phyloP scores from a whole-genome alignment of 2,113 vertebrate species.

The Pseudolaguvia tuberculata region DNA sequence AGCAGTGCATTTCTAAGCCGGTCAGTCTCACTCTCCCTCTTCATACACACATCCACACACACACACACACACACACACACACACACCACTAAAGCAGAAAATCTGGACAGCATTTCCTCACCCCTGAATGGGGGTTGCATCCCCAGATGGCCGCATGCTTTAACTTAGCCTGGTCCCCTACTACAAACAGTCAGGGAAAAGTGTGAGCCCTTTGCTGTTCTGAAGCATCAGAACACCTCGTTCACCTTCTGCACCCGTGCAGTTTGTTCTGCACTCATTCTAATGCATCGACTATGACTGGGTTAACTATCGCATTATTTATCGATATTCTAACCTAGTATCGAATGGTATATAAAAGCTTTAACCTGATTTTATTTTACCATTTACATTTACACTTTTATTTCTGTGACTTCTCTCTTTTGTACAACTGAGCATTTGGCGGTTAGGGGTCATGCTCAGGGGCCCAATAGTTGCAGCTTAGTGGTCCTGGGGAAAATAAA shows the following conservation, averaged over 20 bases:
- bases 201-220: neutral
- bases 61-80: conserved; percentile 1
- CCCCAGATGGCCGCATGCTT: neutral
- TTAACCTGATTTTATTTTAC: too few relatives aligned
- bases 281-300: neutral
- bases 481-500: too few relatives aligned
- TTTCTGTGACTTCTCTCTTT: too few relatives aligned
- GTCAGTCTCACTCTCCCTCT: neutral
- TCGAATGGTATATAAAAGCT: too few relatives aligned
- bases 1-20: conserved; percentile 19
- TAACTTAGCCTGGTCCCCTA: conserved; percentile 5
- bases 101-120: conserved; percentile 28
- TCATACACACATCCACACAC: too few relatives aligned
- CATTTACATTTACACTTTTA: too few relatives aligned
- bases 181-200: neutral
- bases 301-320: too few relatives aligned
- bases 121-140: neutral
- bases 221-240: neutral
- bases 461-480: too few relatives aligned
- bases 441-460: too few relatives aligned
- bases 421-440: too few relatives aligned
- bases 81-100: conserved; percentile 4
- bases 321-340: too few relatives aligned
- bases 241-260: neutral
- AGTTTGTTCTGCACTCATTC: neutral